Evolutionary conservation across 1,140 invertebrate species (phyloP).

Genomic region (Drosophila sturtevanti): DNA sequence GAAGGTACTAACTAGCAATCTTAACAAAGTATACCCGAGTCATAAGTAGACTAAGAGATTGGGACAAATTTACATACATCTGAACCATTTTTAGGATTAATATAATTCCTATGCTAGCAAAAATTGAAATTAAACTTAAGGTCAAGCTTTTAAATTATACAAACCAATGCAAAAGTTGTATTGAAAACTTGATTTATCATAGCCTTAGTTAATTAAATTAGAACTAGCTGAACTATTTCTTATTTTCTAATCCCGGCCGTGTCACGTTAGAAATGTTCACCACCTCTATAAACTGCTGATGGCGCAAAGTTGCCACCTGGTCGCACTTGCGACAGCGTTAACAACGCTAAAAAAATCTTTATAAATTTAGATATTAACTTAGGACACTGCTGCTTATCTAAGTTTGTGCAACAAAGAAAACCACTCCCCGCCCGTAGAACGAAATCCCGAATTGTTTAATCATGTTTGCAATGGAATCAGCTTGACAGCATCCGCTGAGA

Average conservation of each 20-base stretch:
- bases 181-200: too few species aligned
- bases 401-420: constrained; percentile 5
- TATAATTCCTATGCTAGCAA: too few species aligned
- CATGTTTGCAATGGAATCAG: not conserved
- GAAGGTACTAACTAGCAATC: too few species aligned
- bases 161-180: too few species aligned
- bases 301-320: not conserved
- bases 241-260: not conserved
- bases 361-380: not conserved
- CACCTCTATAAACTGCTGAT: not conserved
- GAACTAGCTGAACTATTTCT: not conserved
- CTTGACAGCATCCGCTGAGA: not conserved
- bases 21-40: too few species aligned
- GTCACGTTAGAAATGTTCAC: not conserved
- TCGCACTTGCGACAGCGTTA: constrained; percentile 3
- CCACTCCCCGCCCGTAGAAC: not conserved
- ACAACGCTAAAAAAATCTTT: not conserved
- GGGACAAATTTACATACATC: too few species aligned
- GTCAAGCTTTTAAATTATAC: too few species aligned
- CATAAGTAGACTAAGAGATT: too few species aligned
- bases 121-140: too few species aligned
- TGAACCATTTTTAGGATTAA: too few species aligned
- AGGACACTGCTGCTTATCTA: constrained; percentile 20
- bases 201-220: too few species aligned
- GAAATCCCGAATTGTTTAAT: not conserved